phyloP scores from a whole-genome alignment of 2,888 invertebrate species.

The Notodonta ziczac region DNA sequence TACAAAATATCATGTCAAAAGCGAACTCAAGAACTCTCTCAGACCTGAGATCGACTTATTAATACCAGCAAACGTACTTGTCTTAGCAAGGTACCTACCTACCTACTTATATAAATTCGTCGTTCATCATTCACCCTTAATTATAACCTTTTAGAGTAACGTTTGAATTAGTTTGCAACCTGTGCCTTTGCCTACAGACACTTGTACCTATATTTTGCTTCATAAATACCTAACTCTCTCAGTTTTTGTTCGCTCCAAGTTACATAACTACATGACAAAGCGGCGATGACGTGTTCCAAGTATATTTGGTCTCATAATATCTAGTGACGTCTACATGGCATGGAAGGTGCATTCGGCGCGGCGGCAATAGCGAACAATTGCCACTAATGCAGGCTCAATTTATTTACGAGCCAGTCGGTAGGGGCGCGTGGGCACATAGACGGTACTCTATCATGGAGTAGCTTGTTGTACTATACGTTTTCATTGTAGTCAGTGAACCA shows the following conservation, averaged over 20 bases:
- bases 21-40: no score
- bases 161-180: no score
- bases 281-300: constrained; percentile 25
- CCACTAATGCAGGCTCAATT: constrained; percentile 83
- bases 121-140: no score
- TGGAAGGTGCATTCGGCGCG: constrained; percentile 61
- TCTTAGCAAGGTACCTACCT: no score
- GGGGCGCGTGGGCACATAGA: constrained; percentile 70
- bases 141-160: no score
- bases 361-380: constrained; percentile 81
- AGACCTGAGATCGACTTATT: no score
- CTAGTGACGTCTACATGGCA: constrained; percentile 34
- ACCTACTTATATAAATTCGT: no score
- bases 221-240: background rate
- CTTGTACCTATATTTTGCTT: background rate
- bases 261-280: constrained; percentile 10
- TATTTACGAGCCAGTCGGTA: constrained; percentile 80
- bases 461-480: constrained; percentile 25
- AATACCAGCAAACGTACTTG: no score
- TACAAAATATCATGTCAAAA: no score
- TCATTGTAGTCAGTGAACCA: background rate
- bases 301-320: constrained; percentile 29
- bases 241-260: background rate
- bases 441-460: constrained; percentile 52
- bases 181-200: no score